Conservation (phyloP, 2,113 vertebrate species). For the Capreolus pygargus region DNA sequence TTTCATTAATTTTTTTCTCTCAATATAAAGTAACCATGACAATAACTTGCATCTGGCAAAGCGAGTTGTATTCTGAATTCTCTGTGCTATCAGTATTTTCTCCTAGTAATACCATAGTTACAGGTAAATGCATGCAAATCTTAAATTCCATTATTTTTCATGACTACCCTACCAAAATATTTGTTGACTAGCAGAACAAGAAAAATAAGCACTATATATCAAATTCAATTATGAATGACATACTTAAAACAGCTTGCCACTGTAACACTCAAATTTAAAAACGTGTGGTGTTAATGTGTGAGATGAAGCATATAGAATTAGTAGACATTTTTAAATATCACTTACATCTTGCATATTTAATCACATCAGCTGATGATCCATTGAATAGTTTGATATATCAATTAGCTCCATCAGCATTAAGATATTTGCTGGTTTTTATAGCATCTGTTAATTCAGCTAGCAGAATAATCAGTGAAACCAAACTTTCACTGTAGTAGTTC, state of each 20-base stretch:
- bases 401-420: slow-evolving; percentile 40
- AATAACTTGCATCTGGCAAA: neutral
- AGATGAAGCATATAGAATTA: neutral
- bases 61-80: neutral
- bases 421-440: slow-evolving; percentile 44
- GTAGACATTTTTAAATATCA: slow-evolving; percentile 54
- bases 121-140: neutral
- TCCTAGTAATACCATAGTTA: neutral
- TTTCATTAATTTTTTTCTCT: neutral
- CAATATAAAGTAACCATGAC: neutral
- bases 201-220: slow-evolving; percentile 58
- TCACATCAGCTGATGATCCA: slow-evolving; percentile 27
- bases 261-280: slow-evolving; percentile 54
- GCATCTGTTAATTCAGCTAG: slow-evolving; percentile 16
- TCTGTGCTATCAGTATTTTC: neutral
- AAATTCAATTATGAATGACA: slow-evolving; percentile 58
- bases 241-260: slow-evolving; percentile 56
- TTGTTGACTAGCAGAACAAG: slow-evolving; percentile 40
- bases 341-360: slow-evolving; percentile 33
- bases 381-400: slow-evolving; percentile 49
- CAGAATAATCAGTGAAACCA: slow-evolving; percentile 36
- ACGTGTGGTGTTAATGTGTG: slow-evolving; percentile 27
- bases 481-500: neutral
- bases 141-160: slow-evolving; percentile 6
- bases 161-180: slow-evolving; percentile 38